Conservation (phyloP, 2,113 vertebrate species). For the Antechinus flavipes region DNA sequence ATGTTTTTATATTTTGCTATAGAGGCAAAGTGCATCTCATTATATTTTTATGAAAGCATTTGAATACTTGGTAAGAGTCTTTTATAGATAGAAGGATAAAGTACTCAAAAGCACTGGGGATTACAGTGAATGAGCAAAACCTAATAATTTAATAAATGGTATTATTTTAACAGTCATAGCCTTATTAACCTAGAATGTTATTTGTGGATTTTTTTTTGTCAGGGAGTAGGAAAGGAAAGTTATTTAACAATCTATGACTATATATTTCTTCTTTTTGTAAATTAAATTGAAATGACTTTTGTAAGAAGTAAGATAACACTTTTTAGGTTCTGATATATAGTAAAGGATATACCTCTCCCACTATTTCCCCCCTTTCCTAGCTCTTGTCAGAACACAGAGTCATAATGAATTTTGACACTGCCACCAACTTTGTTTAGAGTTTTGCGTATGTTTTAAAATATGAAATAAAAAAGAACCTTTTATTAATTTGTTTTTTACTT, state of each 20-base stretch:
- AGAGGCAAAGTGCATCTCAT: conserved; percentile 1
- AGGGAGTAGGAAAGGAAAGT: no score
- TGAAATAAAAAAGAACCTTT: no score
- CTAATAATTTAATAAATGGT: conserved; percentile 22
- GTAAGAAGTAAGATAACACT: no score
- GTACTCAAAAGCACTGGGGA: neutral
- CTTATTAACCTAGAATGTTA: no score
- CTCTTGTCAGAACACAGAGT: neutral
- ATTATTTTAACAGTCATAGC: neutral
- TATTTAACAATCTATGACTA: neutral
- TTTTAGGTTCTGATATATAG: no score
- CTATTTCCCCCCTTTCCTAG: neutral
- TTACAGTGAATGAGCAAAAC: conserved; percentile 39
- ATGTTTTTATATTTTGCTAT: conserved; percentile 49
- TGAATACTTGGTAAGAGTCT: conserved; percentile 18
- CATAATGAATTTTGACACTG: neutral
- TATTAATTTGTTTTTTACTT: no score
- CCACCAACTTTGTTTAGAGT: neutral
- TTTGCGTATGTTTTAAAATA: no score
- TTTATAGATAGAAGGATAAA: conserved; percentile 42
- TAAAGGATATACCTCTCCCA: no score
- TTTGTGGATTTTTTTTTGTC: no score
- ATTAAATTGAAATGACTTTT: neutral
- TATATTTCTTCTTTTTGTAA: neutral
- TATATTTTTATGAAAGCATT: conserved; percentile 46